Evolutionary conservation across 2,113 vertebrate genomes (phyloP), one percentile per base, ranked within the genome.

Genomic region (Ia io): DNA sequence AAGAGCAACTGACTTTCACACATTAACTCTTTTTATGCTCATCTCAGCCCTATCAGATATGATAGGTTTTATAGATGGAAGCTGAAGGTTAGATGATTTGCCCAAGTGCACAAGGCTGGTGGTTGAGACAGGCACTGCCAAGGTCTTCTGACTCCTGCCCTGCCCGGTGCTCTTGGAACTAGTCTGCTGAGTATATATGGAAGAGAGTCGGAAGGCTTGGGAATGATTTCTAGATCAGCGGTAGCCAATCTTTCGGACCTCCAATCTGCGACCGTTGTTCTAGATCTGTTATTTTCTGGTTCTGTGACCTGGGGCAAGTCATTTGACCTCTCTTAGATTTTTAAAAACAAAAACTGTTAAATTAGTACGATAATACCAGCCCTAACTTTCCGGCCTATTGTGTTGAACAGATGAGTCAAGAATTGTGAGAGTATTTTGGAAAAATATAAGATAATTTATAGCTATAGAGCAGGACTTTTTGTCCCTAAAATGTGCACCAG

Each of bases 281-380:
- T 87, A 93, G n/a, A 59, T 84, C 20, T 88, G 47, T 59, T 69
- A 70, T 79, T 91, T 90, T 49, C 82, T 94, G 40, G 23, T 89
- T 94, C 53, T 96, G 8, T 90, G 85, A 76, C 37, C 22, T 25
- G 14, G n/a, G 47, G 12, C 70, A 95, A 93, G 28, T 84, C 78
- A 84, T 95, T 91, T 92, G 88, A 91, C 44, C 67, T 84, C 53
- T 65, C 42, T 88, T 17, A 93, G 35, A 32, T 78, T 84, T 44
- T n/a, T 44, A 3, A n/a, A 82, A 84, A 49, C n/a, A 78, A 61
- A 90, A 70, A 86, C 1, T 78, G 14, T 92, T 85, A 53, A 92
- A 63, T 90, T 71, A 88, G 65, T 88, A n/a, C 84, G n/a, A 80
- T 84, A 71, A 53, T 61, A 40, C 18, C n/a, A 93, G 44, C 42